Evolutionary conservation across 1,140 invertebrate species (phyloP).

Genomic region (Phymastichus coffea): DNA sequence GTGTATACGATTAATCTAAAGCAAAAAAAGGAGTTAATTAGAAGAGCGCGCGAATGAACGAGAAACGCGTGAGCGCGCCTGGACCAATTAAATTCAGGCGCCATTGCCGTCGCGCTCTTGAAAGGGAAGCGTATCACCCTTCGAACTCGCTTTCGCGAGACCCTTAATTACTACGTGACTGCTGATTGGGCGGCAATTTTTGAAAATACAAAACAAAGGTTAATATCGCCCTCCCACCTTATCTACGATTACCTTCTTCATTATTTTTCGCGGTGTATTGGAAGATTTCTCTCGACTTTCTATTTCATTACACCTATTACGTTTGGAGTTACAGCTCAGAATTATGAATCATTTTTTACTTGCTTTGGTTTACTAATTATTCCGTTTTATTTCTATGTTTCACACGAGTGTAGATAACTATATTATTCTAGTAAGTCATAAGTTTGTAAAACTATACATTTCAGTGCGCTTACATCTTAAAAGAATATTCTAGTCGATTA

Average conservation of each 20-base stretch:
- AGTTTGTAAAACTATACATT: no score
- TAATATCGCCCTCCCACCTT: conserved; percentile 8
- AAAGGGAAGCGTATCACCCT: conserved; percentile 12
- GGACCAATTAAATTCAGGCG: conserved; percentile 27
- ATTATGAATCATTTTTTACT: no score
- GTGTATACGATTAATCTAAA: conserved; percentile 14
- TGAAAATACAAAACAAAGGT: conserved; percentile 18
- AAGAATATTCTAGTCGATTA: no score
- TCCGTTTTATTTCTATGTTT: no score
- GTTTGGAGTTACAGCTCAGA: no score
- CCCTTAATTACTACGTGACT: conserved; percentile 28
- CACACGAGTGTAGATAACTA: no score
- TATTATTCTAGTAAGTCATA: no score
- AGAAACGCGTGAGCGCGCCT: not conserved
- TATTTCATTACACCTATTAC: no score
- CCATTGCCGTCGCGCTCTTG: conserved; percentile 14
- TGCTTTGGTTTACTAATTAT: no score
- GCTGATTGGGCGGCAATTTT: conserved; percentile 16
- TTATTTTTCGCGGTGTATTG: conserved; percentile 10
- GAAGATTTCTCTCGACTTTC: no score
- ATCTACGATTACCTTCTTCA: conserved; percentile 2
- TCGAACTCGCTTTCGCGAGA: not conserved
- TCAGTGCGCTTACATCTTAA: no score
- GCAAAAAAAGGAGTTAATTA: conserved; percentile 24
- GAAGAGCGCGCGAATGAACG: conserved; percentile 14